phyloP scores from a whole-genome alignment of 2,888 invertebrate genomes.

The Polydrusus cervinus region DNA sequence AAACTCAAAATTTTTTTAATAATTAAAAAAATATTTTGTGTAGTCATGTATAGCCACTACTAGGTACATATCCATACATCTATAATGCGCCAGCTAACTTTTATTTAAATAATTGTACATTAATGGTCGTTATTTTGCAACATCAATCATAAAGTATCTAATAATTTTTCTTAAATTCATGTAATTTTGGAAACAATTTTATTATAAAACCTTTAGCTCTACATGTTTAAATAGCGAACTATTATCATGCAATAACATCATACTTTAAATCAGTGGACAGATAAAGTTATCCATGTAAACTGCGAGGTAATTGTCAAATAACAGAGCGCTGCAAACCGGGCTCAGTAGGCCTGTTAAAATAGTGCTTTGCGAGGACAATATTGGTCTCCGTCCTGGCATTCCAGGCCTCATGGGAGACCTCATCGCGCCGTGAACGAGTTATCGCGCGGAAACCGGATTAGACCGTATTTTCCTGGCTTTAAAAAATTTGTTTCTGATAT shows the following conservation, averaged over 20 bases:
- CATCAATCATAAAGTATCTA: no score
- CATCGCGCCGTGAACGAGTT: slow-evolving; percentile 38
- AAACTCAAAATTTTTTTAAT: no score
- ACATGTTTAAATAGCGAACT: neutral
- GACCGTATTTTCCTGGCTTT: slow-evolving; percentile 7
- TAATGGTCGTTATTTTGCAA: no score
- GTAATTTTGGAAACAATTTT: no score
- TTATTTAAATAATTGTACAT: no score
- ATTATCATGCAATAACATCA: slow-evolving; percentile 24
- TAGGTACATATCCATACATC: no score
- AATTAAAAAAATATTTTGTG: no score
- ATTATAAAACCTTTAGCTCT: neutral
- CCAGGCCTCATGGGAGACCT: slow-evolving; percentile 37
- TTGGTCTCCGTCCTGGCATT: slow-evolving; percentile 53
- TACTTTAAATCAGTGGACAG: slow-evolving; percentile 31
- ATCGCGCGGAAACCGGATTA: slow-evolving; percentile 43
- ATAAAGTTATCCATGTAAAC: slow-evolving; percentile 51
- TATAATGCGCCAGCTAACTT: no score
- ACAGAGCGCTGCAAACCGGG: slow-evolving; percentile 39
- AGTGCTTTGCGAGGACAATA: slow-evolving; percentile 52
- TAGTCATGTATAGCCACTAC: no score
- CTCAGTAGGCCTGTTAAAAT: slow-evolving; percentile 54
- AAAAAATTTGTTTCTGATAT: slow-evolving; percentile 15
- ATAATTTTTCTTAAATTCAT: no score
- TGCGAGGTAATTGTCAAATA: slow-evolving; percentile 52